phyloP scores from a whole-genome alignment of 1,140 invertebrate genomes.

The Idris sp. region DNA sequence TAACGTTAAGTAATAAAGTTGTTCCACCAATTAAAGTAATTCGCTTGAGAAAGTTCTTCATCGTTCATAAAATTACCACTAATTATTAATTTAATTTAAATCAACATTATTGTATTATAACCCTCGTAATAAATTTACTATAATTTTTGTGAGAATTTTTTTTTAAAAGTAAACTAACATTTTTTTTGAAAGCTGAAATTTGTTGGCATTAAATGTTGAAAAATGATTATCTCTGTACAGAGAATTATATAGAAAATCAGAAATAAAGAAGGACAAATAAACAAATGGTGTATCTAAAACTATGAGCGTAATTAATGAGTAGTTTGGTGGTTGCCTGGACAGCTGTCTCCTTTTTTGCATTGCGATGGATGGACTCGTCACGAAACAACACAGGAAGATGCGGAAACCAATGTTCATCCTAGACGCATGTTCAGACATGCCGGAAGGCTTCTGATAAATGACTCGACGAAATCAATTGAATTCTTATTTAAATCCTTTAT shows the following conservation, averaged over 20 bases:
- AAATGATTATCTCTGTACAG: constrained; percentile 28
- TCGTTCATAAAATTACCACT: no score
- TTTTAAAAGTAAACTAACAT: no score
- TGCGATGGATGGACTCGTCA: constrained; percentile 68
- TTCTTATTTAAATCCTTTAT: constrained; percentile 72
- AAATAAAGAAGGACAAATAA: constrained; percentile 25
- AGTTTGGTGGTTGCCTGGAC: constrained; percentile 77
- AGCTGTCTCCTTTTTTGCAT: constrained; percentile 73
- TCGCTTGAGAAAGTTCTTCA: constrained; percentile 47
- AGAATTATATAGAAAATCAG: constrained; percentile 26
- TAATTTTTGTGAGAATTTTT: no score
- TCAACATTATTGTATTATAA: no score
- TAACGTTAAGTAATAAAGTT: constrained; percentile 76
- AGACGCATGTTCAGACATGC: constrained; percentile 70
- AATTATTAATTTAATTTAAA: no score
- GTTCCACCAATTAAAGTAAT: constrained; percentile 74
- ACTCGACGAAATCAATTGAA: constrained; percentile 80
- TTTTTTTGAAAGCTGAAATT: no score
- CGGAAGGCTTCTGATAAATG: constrained; percentile 79
- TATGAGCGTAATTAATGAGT: constrained; percentile 74
- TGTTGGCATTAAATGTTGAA: no score
- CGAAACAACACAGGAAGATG: constrained; percentile 64
- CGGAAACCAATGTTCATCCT: constrained; percentile 69
- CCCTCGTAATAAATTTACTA: no score
- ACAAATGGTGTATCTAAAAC: constrained; percentile 16